Evolutionary conservation across 2,888 invertebrate species (phyloP).

Genomic region (Rotaria sp.): DNA sequence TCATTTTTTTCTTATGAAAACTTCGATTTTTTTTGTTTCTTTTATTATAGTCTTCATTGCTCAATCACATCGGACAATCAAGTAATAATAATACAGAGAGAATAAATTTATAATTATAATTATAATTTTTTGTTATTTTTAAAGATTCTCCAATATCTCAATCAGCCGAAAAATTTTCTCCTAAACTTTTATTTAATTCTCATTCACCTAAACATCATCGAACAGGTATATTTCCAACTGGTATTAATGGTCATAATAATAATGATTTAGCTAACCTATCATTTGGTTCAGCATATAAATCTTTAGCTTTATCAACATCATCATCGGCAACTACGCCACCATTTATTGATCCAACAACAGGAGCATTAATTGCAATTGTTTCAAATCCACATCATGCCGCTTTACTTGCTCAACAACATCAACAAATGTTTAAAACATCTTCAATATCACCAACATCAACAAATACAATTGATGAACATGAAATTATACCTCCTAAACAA

Average conservation of each 20-base stretch:
- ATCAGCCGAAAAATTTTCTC: not conserved
- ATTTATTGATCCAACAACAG: slow-evolving; percentile 21
- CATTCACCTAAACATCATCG: not conserved
- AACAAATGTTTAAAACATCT: not conserved
- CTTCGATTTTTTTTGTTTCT: not conserved
- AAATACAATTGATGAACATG: not conserved
- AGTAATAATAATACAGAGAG: not conserved
- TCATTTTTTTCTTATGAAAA: not conserved
- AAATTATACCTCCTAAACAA: not conserved
- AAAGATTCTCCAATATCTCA: not conserved
- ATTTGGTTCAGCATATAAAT: slow-evolving; percentile 12
- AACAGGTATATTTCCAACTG: not conserved
- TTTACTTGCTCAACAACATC: slow-evolving; percentile 11
- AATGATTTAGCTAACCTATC: not conserved
- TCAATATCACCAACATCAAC: slow-evolving; percentile 17
- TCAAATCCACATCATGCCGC: slow-evolving; percentile 11
- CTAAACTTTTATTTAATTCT: not conserved
- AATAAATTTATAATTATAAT: no score
- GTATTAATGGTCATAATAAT: not conserved
- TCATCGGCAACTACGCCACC: not conserved
- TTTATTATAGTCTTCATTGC: not conserved
- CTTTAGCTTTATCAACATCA: not conserved
- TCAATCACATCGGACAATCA: not conserved
- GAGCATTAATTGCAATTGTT: slow-evolving; percentile 22
- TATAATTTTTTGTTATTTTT: not conserved